Evolutionary conservation across 2,797 vertebrate genomes (phyloP).

Genomic region (Muscicapa striata): DNA sequence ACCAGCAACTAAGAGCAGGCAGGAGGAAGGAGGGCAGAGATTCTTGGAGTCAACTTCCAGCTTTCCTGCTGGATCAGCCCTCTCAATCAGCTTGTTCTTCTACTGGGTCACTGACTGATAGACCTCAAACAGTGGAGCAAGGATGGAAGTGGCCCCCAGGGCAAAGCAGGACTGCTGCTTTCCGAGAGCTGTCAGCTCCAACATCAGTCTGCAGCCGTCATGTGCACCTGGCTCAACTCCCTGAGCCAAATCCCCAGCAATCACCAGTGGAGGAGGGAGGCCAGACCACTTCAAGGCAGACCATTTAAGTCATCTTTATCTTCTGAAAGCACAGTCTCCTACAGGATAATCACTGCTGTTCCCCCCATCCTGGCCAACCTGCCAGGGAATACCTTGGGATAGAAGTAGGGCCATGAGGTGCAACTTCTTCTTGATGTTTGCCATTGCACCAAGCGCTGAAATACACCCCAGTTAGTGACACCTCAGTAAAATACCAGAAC

Average conservation of each 20-base stretch:
- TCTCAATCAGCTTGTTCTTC: neutral
- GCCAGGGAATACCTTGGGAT: neutral
- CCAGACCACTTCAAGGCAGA: neutral
- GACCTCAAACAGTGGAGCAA: neutral
- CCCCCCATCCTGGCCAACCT: too few relatives aligned
- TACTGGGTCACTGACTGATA: neutral
- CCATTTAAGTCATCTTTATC: neutral
- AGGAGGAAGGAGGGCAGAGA: neutral
- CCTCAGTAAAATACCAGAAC: neutral
- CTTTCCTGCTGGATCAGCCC: neutral
- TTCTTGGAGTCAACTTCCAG: neutral
- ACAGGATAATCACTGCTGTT: neutral
- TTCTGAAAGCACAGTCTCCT: neutral
- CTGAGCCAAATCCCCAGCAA: neutral
- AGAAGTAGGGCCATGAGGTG: neutral
- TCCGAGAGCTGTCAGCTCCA: neutral
- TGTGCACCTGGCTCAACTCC: rapidly evolving
- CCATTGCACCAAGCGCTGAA: neutral
- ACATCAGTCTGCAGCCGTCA: neutral
- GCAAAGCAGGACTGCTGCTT: neutral
- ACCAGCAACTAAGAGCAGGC: neutral
- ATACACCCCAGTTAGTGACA: neutral
- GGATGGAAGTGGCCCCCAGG: neutral
- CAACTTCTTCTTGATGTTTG: neutral
- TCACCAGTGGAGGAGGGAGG: neutral